Evolutionary conservation across 2,113 vertebrate genomes (phyloP).

Genomic region (Equus przewalskii): DNA sequence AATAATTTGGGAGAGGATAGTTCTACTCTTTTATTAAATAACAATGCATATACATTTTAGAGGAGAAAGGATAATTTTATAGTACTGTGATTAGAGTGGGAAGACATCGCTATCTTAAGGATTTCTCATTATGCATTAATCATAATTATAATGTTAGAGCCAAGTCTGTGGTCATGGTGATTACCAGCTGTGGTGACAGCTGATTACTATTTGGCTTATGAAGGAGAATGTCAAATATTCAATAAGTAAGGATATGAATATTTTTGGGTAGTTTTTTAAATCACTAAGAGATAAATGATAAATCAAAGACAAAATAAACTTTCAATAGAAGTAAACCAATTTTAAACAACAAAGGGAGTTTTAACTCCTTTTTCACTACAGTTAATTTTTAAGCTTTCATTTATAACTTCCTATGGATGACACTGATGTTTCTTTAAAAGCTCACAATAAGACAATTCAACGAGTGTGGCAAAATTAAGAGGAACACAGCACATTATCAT

Average conservation of each 20-base stretch:
- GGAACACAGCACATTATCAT: not conserved
- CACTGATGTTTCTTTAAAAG: slow-evolving; percentile 9
- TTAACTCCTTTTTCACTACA: not conserved
- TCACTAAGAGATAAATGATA: not conserved
- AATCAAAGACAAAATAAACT: slow-evolving; percentile 24
- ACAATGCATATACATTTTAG: not conserved
- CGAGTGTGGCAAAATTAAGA: not conserved
- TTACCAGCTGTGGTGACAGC: not conserved
- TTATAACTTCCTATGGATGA: not conserved
- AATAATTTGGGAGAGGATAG: not conserved
- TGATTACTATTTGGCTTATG: not conserved
- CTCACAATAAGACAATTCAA: slow-evolving; percentile 50
- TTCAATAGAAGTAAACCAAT: not conserved
- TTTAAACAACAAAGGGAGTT: slow-evolving; percentile 44
- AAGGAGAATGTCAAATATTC: slow-evolving; percentile 34
- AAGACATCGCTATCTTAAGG: not conserved
- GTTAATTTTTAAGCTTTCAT: slow-evolving; percentile 42
- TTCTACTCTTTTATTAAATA: not conserved
- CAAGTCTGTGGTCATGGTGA: not conserved
- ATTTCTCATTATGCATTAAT: not conserved
- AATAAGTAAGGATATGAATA: slow-evolving; percentile 39
- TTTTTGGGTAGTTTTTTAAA: not conserved
- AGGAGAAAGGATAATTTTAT: not conserved
- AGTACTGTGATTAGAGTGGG: not conserved
- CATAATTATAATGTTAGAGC: not conserved